Conservation (phyloP, 1,140 invertebrate genomes). For the Archegozetes longisetosus region DNA sequence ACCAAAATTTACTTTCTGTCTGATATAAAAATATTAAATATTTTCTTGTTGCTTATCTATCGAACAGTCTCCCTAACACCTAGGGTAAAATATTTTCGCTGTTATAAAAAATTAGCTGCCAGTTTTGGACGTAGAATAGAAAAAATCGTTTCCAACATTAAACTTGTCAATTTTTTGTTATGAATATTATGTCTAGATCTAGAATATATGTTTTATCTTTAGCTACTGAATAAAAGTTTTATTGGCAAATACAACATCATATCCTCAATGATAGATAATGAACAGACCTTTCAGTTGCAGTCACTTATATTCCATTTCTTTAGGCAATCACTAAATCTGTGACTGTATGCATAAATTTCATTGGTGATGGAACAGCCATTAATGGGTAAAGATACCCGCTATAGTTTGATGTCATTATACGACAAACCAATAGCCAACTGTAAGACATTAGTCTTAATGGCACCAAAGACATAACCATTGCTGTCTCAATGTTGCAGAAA, state of each 20-base stretch:
- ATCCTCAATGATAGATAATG: conserved; percentile 9
- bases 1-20: neutral
- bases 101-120: too few species aligned
- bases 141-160: too few species aligned
- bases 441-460: neutral
- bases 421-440: conserved; percentile 7
- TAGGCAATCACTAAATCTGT: neutral
- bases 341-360: conserved; percentile 11
- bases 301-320: neutral
- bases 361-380: conserved; percentile 7
- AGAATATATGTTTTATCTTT: too few species aligned
- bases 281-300: neutral
- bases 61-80: too few species aligned
- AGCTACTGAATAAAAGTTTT: too few species aligned
- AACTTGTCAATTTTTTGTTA: too few species aligned
- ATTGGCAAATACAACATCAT: too few species aligned
- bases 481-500: conserved; percentile 7
- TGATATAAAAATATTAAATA: too few species aligned
- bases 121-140: too few species aligned
- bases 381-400: conserved; percentile 7
- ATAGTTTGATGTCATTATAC: conserved; percentile 2
- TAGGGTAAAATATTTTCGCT: too few species aligned
- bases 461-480: neutral
- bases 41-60: too few species aligned
- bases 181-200: too few species aligned